These are phyloP conservation scores for Spisula subtruncata DNA, from an alignment of 2,888 invertebrate genomes.

Conservation along the genomic window DNA sequence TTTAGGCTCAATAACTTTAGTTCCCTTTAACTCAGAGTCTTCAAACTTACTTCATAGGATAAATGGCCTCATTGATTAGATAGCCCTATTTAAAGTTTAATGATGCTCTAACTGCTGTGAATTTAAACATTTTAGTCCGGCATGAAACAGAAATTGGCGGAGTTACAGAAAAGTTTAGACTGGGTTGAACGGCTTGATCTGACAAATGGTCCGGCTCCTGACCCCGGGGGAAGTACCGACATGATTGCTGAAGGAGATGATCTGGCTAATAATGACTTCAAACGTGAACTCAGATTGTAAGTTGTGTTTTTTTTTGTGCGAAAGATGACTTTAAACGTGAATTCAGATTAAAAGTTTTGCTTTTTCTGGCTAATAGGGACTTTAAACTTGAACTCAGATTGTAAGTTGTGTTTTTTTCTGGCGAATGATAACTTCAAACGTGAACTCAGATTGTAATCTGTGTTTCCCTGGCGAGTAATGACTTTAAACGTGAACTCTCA, in stretches of 20 bases:
- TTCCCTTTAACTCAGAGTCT: no score
- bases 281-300: constrained; percentile 93
- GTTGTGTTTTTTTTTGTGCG: constrained; percentile 63
- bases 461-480: constrained; percentile 90
- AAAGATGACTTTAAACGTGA: no score
- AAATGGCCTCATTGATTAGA: no score
- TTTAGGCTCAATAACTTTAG: no score
- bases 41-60: no score
- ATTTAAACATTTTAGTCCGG: constrained; percentile 87
- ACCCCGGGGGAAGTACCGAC: constrained; percentile 74
- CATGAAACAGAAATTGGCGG: constrained; percentile 92
- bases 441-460: no score
- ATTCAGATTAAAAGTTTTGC: no score
- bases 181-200: constrained; percentile 96
- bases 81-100: no score
- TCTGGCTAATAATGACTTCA: constrained; percentile 92
- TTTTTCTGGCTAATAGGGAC: constrained; percentile 91
- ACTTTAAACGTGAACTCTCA: constrained; percentile 96
- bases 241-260: constrained; percentile 67
- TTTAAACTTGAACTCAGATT: constrained; percentile 96
- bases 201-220: constrained; percentile 92
- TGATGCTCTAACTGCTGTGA: no score
- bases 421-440: no score
- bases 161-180: constrained; percentile 92
- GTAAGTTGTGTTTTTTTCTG: constrained; percentile 81